Evolutionary conservation across 2,797 vertebrate species (phyloP).

Genomic region (Erethizon dorsatum): DNA sequence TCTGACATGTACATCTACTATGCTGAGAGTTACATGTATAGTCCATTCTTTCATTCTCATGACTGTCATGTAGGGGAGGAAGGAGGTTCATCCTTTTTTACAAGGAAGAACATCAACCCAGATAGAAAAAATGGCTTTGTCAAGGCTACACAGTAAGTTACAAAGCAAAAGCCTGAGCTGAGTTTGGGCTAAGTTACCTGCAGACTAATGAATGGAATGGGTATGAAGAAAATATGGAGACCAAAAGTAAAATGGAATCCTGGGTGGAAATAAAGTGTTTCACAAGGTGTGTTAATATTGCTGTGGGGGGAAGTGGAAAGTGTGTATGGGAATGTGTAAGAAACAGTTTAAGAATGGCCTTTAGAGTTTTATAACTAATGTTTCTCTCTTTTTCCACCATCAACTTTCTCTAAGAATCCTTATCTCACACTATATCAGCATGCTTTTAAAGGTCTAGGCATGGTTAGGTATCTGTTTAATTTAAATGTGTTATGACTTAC

Average conservation of each 20-base stretch:
- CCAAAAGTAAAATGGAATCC: background rate
- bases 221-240: constrained; percentile 24
- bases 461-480: constrained; percentile 26
- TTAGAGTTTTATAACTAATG: constrained; percentile 58
- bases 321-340: background rate
- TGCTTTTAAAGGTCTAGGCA: background rate
- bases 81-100: constrained; percentile 19
- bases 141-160: background rate
- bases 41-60: constrained; percentile 41
- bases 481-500: background rate
- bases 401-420: constrained; percentile 51
- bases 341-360: constrained; percentile 24
- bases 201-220: background rate
- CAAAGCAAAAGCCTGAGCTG: background rate
- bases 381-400: constrained; percentile 13
- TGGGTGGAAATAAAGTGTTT: background rate
- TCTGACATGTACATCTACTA: constrained; percentile 11
- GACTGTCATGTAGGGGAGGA: background rate
- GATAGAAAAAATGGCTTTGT: background rate
- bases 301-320: background rate
- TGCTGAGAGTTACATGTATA: background rate
- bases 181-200: background rate
- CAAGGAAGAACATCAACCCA: constrained; percentile 19
- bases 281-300: background rate
- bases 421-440: background rate